A percentile compares a stretch with the other conserved stretches of the same genome.
Evolutionary conservation across 2,888 invertebrate species (phyloP).

Genomic region (Meteorus colon): DNA sequence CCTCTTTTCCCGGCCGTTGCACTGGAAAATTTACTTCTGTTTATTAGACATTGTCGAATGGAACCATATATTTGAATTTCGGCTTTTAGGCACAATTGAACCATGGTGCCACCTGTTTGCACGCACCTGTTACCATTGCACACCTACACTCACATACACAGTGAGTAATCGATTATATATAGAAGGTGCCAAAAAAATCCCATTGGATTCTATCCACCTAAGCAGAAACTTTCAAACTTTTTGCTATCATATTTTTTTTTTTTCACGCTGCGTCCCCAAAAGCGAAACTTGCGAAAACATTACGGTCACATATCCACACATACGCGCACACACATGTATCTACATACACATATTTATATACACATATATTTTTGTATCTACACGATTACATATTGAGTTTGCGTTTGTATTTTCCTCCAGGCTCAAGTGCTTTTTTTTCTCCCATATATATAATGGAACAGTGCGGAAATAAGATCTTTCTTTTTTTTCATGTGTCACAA

Average conservation of each 20-base stretch:
- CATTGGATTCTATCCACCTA: slow-evolving; percentile 14
- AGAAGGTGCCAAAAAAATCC: slow-evolving; percentile 13
- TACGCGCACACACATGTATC: not conserved
- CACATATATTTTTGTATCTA: no score
- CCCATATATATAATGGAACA: no score
- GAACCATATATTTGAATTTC: slow-evolving; percentile 35
- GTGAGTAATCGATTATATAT: not conserved
- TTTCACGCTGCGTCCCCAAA: not conserved
- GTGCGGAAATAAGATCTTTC: no score
- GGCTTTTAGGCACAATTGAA: slow-evolving; percentile 26
- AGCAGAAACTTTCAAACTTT: slow-evolving; percentile 7
- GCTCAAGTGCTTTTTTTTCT: no score
- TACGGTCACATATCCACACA: not conserved
- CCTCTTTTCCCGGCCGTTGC: no score
- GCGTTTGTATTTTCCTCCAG: no score
- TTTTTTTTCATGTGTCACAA: no score
- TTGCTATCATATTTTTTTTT: not conserved
- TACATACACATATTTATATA: no score
- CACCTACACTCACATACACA: not conserved
- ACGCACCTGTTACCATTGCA: slow-evolving; percentile 34
- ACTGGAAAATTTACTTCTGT: not conserved
- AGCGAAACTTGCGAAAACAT: not conserved
- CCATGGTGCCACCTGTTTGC: slow-evolving; percentile 43
- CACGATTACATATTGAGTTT: no score
- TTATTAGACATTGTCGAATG: slow-evolving; percentile 13